Evolutionary conservation across 2,113 vertebrate species (phyloP).

Genomic region (Tychaedon coryphoeus): DNA sequence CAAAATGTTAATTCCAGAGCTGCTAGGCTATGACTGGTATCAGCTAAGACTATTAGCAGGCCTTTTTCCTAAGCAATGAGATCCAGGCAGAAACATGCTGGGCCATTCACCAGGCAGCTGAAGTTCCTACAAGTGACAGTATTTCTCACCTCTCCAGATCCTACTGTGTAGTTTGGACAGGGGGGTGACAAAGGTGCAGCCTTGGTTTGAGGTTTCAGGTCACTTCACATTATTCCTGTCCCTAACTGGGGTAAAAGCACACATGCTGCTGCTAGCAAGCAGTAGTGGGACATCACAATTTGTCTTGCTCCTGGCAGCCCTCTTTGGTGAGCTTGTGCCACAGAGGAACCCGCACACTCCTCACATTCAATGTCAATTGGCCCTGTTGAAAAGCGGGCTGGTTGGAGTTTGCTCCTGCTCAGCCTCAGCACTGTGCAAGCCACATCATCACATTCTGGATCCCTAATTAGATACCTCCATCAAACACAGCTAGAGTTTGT

Average conservation of each 20-base stretch:
- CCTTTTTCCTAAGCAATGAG: neutral
- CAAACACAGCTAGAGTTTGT: neutral
- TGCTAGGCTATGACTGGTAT: neutral
- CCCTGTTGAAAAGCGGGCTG: neutral
- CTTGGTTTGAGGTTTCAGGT: neutral
- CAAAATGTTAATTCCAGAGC: neutral
- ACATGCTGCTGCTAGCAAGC: neutral
- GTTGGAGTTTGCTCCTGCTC: neutral
- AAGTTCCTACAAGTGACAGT: neutral
- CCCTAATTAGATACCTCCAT: neutral
- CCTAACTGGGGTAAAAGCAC: accelerated
- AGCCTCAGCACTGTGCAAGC: neutral
- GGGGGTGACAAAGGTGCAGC: neutral
- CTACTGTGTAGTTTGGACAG: neutral
- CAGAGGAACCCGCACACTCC: neutral
- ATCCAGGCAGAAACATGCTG: neutral
- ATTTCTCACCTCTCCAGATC: neutral
- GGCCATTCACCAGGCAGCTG: neutral
- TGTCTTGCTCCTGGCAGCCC: neutral
- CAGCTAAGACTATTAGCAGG: neutral
- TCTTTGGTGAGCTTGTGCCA: neutral
- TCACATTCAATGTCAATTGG: neutral
- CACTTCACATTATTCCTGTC: neutral
- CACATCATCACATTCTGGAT: neutral
- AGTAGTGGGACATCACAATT: neutral